Evolutionary conservation across 1,140 invertebrate species (phyloP), one percentile per base, ranked within the genome.

Genomic region (Nautilus pompilius): DNA sequence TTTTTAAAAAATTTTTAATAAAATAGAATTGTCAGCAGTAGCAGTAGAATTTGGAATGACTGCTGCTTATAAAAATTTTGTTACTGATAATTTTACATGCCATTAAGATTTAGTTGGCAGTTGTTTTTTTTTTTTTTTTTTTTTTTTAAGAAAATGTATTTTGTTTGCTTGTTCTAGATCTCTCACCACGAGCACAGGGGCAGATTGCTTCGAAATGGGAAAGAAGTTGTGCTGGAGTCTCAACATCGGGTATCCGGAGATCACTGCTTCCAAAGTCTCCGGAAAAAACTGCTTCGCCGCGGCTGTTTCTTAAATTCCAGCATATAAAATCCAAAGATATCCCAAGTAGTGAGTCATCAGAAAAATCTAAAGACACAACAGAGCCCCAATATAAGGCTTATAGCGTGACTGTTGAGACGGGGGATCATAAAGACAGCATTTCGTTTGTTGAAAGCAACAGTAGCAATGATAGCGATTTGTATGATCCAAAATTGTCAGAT

Each of bases 291-390:
- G 80, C 80, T 63, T 87, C 86, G 60, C 85, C 86, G 32, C 80
- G 86, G 61, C 83, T 87, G 58, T 87, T 86, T 70, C 79, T 88
- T 51, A 83, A 87, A 68, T 82, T 88, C 63, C 86, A 87, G 71
- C n/a, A n/a, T n/a, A n/a, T n/a, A n/a, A n/a, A n/a, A n/a, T n/a
- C n/a, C n/a, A 79, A 72, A 55, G 72, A 76, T 69, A 74, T 48
- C 6, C 24, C 54, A 20, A 48, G 49, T 41, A 66, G 67, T 62
- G 66, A 70, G 49, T 58, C 66, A 10, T 62, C 60, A 49, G 68
- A 69, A 36, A 75, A 71, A 67, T 66, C 69, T 34, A 69, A 60
- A 36, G 68, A 68, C 36, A 60, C 70, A n/a, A 69, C 69, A 15
- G 69, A 71, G 45, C 66, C 68, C 4, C 62, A 66, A 36, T 72